These are phyloP conservation scores for Allygus modestus DNA, from an alignment of 2,888 invertebrate species.

Conservation along the genomic window DNA sequence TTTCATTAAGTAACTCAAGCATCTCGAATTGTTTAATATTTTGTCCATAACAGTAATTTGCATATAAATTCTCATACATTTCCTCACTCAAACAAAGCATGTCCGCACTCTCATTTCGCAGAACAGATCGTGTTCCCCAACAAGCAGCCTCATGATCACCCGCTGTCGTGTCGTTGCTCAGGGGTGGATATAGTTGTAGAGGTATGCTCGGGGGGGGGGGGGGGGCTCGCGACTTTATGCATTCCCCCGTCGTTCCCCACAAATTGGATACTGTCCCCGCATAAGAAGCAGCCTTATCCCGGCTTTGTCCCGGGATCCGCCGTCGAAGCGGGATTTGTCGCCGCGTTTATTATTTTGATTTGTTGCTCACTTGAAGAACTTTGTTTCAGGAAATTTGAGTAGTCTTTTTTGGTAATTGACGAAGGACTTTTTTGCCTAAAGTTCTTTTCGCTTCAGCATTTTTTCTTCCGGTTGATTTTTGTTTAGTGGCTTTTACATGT, in stretches of 20 bases:
- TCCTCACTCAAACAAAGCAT: too few relatives aligned
- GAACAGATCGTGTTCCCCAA: neutral
- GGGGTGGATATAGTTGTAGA: neutral
- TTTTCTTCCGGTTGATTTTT: too few relatives aligned
- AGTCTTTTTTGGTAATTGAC: too few relatives aligned
- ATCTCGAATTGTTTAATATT: too few relatives aligned
- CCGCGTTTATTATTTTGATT: slow-evolving; percentile 30
- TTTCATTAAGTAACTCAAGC: too few relatives aligned
- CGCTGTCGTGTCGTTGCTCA: neutral
- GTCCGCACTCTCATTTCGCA: too few relatives aligned
- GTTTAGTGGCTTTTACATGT: too few relatives aligned
- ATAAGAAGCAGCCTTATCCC: slow-evolving; percentile 62
- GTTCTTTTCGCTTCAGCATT: too few relatives aligned
- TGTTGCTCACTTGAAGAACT: slow-evolving; percentile 11
- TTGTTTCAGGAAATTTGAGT: neutral
- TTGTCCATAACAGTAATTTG: too few relatives aligned
- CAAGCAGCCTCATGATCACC: neutral
- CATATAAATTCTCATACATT: too few relatives aligned
- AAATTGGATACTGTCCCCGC: slow-evolving; percentile 63
- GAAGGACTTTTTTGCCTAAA: too few relatives aligned
- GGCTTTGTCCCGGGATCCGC: slow-evolving; percentile 39
- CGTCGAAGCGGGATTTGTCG: slow-evolving; percentile 14
- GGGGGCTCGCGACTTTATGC: slow-evolving; percentile 2
- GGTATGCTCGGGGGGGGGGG: neutral
- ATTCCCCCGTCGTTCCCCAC: slow-evolving; percentile 36